Evolutionary conservation across 2,888 invertebrate species (phyloP).

Genomic region (Artemia sinica): DNA sequence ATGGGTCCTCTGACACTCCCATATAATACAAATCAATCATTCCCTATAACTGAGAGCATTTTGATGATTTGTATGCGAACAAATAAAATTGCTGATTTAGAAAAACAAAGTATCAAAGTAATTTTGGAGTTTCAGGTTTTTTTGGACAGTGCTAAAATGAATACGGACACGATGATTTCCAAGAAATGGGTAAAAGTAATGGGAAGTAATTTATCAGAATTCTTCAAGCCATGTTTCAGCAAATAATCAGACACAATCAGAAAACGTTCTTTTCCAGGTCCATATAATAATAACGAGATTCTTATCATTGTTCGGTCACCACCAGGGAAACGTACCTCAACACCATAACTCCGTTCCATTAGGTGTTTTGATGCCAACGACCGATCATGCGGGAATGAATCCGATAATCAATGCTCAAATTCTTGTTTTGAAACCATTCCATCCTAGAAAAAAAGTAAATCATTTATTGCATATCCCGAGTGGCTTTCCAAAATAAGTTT

Average conservation of each 20-base stretch:
- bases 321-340: conserved; percentile 81
- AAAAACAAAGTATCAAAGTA: not conserved
- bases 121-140: not conserved
- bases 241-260: conserved; percentile 79
- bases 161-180: not conserved
- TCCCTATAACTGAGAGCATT: not conserved
- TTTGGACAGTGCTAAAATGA: not conserved
- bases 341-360: conserved; percentile 73
- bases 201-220: conserved; percentile 53
- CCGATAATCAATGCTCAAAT: conserved; percentile 63
- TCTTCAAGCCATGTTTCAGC: conserved; percentile 70
- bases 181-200: too few relatives aligned
- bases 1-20: too few relatives aligned
- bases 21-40: not conserved
- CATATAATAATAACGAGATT: conserved; percentile 75
- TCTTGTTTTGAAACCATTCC: conserved; percentile 58
- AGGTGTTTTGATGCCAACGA: conserved; percentile 66
- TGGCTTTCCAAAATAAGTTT: too few relatives aligned
- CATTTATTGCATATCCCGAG: too few relatives aligned
- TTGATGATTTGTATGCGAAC: not conserved
- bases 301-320: conserved; percentile 53
- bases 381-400: conserved; percentile 82
- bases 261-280: conserved; percentile 57
- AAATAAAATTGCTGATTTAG: conserved; percentile 25
- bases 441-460: conserved; percentile 36